These are phyloP conservation scores for Canis aureus DNA, from an alignment of 2,113 vertebrate species.

Conservation along the genomic window DNA sequence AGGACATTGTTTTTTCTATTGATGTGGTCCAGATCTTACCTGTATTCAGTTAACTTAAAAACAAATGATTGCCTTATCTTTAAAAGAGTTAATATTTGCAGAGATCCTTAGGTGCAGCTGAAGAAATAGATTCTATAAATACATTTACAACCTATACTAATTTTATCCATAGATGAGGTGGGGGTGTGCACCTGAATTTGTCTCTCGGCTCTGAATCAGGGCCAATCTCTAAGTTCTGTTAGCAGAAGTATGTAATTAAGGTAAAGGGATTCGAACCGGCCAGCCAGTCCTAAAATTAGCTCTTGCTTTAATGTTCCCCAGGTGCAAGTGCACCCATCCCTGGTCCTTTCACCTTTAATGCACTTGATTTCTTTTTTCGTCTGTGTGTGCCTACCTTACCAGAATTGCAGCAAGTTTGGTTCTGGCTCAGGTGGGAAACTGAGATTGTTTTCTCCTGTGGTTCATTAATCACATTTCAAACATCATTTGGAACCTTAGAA, in stretches of 20 bases:
- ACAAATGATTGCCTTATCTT: neutral
- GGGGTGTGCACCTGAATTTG: conserved; percentile 26
- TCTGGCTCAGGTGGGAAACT: neutral
- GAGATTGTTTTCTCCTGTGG: conserved; percentile 35
- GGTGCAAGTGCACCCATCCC: conserved; percentile 22
- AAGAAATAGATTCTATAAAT: conserved; percentile 64
- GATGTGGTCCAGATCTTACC: neutral
- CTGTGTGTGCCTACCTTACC: neutral
- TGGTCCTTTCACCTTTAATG: neutral
- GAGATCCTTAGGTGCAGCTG: neutral
- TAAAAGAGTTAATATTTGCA: conserved; percentile 29
- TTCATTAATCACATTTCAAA: conserved; percentile 17
- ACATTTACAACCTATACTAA: conserved; percentile 33
- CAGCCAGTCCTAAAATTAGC: conserved; percentile 33
- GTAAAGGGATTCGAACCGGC: neutral
- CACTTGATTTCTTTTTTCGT: neutral
- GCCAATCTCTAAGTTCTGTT: neutral
- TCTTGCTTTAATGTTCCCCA: conserved; percentile 20
- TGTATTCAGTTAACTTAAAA: neutral
- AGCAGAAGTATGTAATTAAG: conserved; percentile 66
- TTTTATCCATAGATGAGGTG: conserved; percentile 60
- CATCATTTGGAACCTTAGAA: neutral
- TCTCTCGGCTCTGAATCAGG: conserved; percentile 30
- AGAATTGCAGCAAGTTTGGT: neutral
- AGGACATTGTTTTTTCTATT: neutral